Conservation (phyloP, 2,888 invertebrate species). For the Amblyjoppa proteus region DNA sequence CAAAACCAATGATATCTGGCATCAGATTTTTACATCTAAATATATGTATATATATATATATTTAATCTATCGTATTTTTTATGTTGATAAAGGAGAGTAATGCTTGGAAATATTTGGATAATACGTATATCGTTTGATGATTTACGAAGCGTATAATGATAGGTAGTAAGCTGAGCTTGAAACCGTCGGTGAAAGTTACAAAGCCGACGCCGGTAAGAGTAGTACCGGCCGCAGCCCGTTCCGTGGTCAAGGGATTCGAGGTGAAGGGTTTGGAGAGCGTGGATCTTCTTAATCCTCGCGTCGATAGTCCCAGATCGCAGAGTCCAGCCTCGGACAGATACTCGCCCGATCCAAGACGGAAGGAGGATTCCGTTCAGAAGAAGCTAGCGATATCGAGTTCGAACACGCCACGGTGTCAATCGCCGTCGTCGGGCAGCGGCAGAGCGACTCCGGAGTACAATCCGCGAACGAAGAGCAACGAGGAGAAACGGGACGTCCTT, state of each 20-base stretch:
- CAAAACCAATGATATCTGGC: not conserved
- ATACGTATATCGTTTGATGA: conserved; percentile 33
- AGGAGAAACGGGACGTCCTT: conserved; percentile 87
- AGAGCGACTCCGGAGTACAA: conserved; percentile 75
- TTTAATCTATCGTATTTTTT: conserved; percentile 12
- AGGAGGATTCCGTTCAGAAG: conserved; percentile 82
- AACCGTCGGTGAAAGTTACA: conserved; percentile 74
- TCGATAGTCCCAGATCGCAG: conserved; percentile 78
- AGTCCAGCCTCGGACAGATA: conserved; percentile 79
- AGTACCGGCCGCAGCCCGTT: conserved; percentile 77
- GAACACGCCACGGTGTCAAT: conserved; percentile 89
- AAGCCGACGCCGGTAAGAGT: conserved; percentile 79
- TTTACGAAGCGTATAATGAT: conserved; percentile 65
- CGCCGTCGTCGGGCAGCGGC: conserved; percentile 89
- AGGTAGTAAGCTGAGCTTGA: conserved; percentile 85
- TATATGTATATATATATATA: not conserved
- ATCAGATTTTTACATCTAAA: not conserved
- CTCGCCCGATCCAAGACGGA: conserved; percentile 78
- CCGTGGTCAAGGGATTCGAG: conserved; percentile 80
- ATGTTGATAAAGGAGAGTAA: conserved; percentile 18
- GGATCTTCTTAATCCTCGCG: conserved; percentile 74
- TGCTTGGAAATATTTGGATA: conserved; percentile 2
- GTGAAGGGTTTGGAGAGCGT: conserved; percentile 75
- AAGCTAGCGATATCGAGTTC: conserved; percentile 75
- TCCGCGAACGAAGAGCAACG: conserved; percentile 84